Base-by-base conservation (phyloP, 2,797 vertebrate genomes). In the Tiaroga cobitis region DNA sequence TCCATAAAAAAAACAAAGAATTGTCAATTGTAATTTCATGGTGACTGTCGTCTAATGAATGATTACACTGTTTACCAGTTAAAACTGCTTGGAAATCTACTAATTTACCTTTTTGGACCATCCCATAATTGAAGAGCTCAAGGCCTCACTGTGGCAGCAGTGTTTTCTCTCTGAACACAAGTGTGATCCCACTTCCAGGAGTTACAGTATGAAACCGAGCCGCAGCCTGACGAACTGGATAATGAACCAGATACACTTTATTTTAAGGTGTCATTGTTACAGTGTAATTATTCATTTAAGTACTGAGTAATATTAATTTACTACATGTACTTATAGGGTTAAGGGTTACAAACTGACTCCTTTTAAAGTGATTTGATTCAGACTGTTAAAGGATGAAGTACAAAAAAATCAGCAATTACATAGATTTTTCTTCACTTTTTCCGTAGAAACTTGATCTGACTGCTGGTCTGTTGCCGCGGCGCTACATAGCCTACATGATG, bases 151-250 rank as follows among this genome's bases (percentile, higher is more conserved):
- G 37, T 32, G 56, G 76, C 16, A 24, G 15, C 65, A 26, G 46
- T 54, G 8, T 81, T 81, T 81, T 54, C 79, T 54, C 21, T 69
- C 8, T 26, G 65, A 81, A 21, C 37, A 8, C n/a, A 49, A 43
- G 39, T 70, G 68, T 43, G 46, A 69, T 54, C 32, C 54, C 46
- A 69, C 65, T 13, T 34, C 78, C 29, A 34, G 43, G 29, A 49
- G 43, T 49, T 16, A 49, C 46, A 16, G 29, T 49, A 80, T 67
- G 78, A 51, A 51, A 68, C 78, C 2, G 51, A 54, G 7, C 19
- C 3, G 7, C 7, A 54, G 49, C 18, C 16, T 51, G 16, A 51
- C 16, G 15, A 49, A 49, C 5, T 51, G 16, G 16, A 51, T 51
- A 51, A 3, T 46, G 43, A 46, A 46, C 43, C 43, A 46, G 2